Evolutionary conservation across 2,113 vertebrate genomes (phyloP).

Genomic region (Glaucomys volans): DNA sequence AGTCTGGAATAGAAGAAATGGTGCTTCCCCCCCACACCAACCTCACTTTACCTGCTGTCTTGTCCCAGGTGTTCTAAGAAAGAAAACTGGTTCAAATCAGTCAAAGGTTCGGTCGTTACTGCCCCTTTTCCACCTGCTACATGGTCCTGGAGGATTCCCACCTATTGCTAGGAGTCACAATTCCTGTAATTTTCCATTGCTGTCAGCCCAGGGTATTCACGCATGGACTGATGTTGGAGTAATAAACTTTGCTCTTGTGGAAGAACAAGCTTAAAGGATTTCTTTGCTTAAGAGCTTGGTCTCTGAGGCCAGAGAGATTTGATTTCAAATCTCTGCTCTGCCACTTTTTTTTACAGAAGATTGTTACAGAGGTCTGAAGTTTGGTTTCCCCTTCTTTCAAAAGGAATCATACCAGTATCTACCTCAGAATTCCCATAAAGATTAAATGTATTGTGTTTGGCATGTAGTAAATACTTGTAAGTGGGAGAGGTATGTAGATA

Average conservation of each 20-base stretch:
- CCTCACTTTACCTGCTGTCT: not conserved
- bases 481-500: not conserved
- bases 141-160: not conserved
- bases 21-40: too few species aligned
- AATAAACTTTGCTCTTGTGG: not conserved
- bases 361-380: conserved; percentile 1
- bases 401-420: not conserved
- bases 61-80: not conserved
- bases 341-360: conserved; percentile 20
- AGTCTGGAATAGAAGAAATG: conserved; percentile 9
- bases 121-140: not conserved
- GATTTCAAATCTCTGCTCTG: not conserved
- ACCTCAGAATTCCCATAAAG: not conserved
- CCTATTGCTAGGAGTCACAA: not conserved
- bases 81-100: conserved; percentile 16
- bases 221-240: not conserved
- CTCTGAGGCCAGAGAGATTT: conserved; percentile 22
- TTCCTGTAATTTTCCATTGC: conserved; percentile 46
- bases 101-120: not conserved
- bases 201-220: not conserved
- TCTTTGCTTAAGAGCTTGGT: conserved; percentile 1
- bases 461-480: not conserved
- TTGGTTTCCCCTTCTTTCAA: conserved; percentile 14
- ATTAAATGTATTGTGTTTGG: not conserved
- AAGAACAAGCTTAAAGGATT: not conserved